Conservation (phyloP, 2,888 invertebrate genomes). For the Eurytoma californica region DNA sequence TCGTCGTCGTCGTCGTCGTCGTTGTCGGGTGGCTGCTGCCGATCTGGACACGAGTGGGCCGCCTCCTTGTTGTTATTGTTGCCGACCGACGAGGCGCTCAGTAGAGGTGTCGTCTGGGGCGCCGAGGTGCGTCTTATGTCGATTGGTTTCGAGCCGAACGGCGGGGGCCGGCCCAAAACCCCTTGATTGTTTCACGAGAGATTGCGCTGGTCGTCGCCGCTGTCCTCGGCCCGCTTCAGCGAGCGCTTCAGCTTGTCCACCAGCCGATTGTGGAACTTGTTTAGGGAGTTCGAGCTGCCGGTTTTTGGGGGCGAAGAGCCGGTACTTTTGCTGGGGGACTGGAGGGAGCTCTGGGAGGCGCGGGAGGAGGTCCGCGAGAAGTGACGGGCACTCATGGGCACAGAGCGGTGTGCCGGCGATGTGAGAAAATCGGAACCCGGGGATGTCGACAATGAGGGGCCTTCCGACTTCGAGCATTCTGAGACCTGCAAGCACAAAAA, state of each 20-base stretch:
- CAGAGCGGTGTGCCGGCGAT: slow-evolving; percentile 81
- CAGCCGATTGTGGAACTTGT: slow-evolving; percentile 88
- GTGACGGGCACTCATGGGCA: slow-evolving; percentile 81
- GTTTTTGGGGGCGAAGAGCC: slow-evolving; percentile 80
- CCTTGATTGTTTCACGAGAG: slow-evolving; percentile 71
- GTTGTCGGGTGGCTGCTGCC: slow-evolving; percentile 47
- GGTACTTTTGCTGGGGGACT: slow-evolving; percentile 82
- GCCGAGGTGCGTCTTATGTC: slow-evolving; percentile 73
- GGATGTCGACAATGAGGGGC: slow-evolving; percentile 82
- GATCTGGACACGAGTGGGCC: slow-evolving; percentile 69
- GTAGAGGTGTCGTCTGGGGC: slow-evolving; percentile 57
- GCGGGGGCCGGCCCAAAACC: slow-evolving; percentile 72
- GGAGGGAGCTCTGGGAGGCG: slow-evolving; percentile 80
- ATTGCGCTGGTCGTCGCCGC: slow-evolving; percentile 75
- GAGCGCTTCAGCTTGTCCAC: slow-evolving; percentile 87
- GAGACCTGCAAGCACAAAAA: slow-evolving; percentile 76
- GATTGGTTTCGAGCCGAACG: slow-evolving; percentile 72
- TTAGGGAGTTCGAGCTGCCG: slow-evolving; percentile 79
- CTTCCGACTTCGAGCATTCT: slow-evolving; percentile 85
- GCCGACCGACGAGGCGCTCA: slow-evolving; percentile 48
- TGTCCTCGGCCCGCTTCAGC: slow-evolving; percentile 79
- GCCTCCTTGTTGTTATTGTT: slow-evolving; percentile 27
- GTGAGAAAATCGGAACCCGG: slow-evolving; percentile 79
- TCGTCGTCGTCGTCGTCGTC: neutral
- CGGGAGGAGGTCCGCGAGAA: slow-evolving; percentile 80